Evolutionary conservation across 2,797 vertebrate species (phyloP).

Genomic region (Girardinus metallicus): DNA sequence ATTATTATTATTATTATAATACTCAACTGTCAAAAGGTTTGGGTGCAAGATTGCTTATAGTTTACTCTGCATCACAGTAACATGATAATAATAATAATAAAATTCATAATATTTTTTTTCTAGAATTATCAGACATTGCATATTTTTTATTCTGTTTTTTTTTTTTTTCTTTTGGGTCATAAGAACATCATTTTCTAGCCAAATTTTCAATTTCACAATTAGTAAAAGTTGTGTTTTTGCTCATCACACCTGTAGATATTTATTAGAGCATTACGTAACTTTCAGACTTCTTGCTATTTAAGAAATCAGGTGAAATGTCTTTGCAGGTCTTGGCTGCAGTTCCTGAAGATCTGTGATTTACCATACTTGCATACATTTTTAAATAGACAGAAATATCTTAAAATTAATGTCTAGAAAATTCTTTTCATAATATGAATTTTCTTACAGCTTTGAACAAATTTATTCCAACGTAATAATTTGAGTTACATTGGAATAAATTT

Average conservation of each 20-base stretch:
- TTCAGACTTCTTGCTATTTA: neutral
- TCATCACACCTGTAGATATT: too few species aligned
- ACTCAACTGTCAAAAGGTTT: neutral
- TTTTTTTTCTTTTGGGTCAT: neutral
- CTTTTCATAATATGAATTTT: too few species aligned
- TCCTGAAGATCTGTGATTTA: too few species aligned
- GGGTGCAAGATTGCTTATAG: neutral
- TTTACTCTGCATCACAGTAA: neutral
- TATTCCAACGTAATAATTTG: too few species aligned
- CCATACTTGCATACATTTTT: too few species aligned
- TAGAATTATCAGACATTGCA: neutral
- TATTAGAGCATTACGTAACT: neutral
- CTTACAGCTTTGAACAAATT: too few species aligned
- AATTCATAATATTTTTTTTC: neutral
- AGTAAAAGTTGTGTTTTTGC: neutral
- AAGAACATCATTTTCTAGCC: neutral
- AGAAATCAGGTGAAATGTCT: too few species aligned
- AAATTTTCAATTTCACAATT: neutral
- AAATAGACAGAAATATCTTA: too few species aligned
- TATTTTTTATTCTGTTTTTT: neutral
- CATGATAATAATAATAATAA: neutral
- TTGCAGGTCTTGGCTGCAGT: too few species aligned
- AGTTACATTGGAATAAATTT: too few species aligned
- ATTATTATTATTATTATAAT: neutral
- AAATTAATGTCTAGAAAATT: too few species aligned